phyloP scores from a whole-genome alignment of 2,113 vertebrate genomes.

The Oplegnathus fasciatus region DNA sequence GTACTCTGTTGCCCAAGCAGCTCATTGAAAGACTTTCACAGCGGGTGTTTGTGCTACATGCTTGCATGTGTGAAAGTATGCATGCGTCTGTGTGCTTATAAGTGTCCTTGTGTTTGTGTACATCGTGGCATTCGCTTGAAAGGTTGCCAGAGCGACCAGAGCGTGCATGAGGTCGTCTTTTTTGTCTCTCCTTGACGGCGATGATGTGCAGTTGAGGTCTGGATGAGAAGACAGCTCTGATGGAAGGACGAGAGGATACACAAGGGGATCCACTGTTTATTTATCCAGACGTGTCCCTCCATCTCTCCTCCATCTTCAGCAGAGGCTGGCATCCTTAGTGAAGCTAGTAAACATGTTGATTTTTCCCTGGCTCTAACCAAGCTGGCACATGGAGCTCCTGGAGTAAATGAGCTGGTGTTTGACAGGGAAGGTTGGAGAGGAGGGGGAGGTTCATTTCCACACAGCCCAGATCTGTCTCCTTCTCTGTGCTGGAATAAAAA shows the following conservation, averaged over 20 bases:
- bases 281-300: conserved; percentile 48
- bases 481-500: conserved; percentile 31
- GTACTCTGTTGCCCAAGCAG: conserved; percentile 36
- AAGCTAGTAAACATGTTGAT: conserved; percentile 72
- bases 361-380: conserved; percentile 50
- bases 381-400: conserved; percentile 48
- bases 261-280: conserved; percentile 48
- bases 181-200: neutral
- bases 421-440: conserved; percentile 19
- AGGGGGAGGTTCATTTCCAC: conserved; percentile 14
- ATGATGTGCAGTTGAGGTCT: conserved; percentile 29
- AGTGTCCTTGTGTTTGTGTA: conserved; percentile 12
- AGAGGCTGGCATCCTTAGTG: conserved; percentile 42
- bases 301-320: conserved; percentile 24
- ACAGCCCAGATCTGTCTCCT: conserved; percentile 31
- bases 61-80: conserved; percentile 27
- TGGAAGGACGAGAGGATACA: conserved; percentile 4
- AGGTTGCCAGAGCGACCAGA: conserved; percentile 25
- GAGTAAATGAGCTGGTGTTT: conserved; percentile 67
- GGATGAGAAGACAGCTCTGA: conserved; percentile 43
- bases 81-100: neutral
- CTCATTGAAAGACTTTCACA: conserved; percentile 25
- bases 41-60: neutral
- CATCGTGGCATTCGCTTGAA: neutral
- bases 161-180: conserved; percentile 9